Percentiles rank a stretch among this genome's conserved stretches.
These are phyloP conservation scores for Hartigia nigra DNA, from an alignment of 2,888 invertebrate species.

Conservation along the genomic window DNA sequence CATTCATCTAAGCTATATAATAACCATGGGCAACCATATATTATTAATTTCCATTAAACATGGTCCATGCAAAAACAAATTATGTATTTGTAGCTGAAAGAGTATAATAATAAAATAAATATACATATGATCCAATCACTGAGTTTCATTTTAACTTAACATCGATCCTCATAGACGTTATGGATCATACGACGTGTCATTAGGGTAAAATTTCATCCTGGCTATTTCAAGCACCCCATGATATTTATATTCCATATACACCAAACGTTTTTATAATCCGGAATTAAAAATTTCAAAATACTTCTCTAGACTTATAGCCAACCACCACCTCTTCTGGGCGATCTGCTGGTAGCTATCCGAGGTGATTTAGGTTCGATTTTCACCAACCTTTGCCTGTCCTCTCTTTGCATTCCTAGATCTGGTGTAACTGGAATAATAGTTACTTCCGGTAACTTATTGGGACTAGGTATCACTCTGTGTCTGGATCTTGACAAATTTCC, in stretches of 20 bases:
- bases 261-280: background rate
- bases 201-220: background rate
- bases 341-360: constrained; percentile 23
- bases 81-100: constrained; percentile 5
- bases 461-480: constrained; percentile 32
- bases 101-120: constrained; percentile 11
- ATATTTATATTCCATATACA: background rate
- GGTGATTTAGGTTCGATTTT: constrained; percentile 45
- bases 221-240: background rate
- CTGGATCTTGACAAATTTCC: constrained; percentile 26
- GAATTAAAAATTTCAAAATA: background rate
- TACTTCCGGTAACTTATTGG: constrained; percentile 36
- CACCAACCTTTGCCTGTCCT: constrained; percentile 38
- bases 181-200: background rate
- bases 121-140: constrained; percentile 13
- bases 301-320: constrained; percentile 39
- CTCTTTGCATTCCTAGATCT: constrained; percentile 20
- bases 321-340: constrained; percentile 41
- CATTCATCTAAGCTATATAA: background rate
- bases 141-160: constrained; percentile 10
- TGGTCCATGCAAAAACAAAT: background rate
- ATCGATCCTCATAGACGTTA: background rate
- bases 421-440: constrained; percentile 38
- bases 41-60: background rate
- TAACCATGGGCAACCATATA: background rate